Base-by-base conservation (phyloP, 2,797 vertebrate species). In the Micromesistius poutassou region DNA sequence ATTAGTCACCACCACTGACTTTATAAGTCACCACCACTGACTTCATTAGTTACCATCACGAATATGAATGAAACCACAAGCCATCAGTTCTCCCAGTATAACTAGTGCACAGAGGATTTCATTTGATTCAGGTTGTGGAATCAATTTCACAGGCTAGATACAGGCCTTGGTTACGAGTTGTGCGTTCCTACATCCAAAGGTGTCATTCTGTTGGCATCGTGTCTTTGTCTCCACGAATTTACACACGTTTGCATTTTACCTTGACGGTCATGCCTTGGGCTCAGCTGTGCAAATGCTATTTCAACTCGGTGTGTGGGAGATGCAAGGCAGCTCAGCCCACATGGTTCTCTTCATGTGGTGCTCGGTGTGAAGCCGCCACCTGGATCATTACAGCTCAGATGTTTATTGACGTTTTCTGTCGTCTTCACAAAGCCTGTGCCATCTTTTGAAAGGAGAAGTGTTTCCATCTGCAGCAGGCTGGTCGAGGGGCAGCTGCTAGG, bases 391-490 rank as follows among this genome's bases (percentile, higher is more conserved):
- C 8, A 19, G 72, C 55, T 62, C 50, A 25, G 50, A 33, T 35
- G 25, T n/a, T 9, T 66, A 40, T 30, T 42, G 70, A 72, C 19
- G 62, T 19, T 35, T 71, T 68, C 72, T 78, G 77, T 72, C 72
- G 35, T 55, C 38, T 40, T 68, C 72, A 73, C 77, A 74, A 74
- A 68, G 72, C 31, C 50, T 62, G 33, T 68, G 35, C 72, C 30
- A 22, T 16, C 30, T 22, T 72, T 42, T 10, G 14, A 71, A 8
- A 71, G 10, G 2, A 62, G 50, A 55, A 55, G 55, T 19, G 14
- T 25, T 62, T 62, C 55, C 6, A 10, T 19, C 55, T 1, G 14
- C 46, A 22, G 22, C 22, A 25, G 55, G 55, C 55, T 25, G 55
- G 55, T n/a, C 55, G 22, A 62, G 14, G 42, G 13, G 2, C 42